Percentiles rank a stretch among this genome's conserved stretches.
These are phyloP conservation scores for Lagorchestes hirsutus DNA, from an alignment of 2,797 vertebrate species.

Conservation along the genomic window DNA sequence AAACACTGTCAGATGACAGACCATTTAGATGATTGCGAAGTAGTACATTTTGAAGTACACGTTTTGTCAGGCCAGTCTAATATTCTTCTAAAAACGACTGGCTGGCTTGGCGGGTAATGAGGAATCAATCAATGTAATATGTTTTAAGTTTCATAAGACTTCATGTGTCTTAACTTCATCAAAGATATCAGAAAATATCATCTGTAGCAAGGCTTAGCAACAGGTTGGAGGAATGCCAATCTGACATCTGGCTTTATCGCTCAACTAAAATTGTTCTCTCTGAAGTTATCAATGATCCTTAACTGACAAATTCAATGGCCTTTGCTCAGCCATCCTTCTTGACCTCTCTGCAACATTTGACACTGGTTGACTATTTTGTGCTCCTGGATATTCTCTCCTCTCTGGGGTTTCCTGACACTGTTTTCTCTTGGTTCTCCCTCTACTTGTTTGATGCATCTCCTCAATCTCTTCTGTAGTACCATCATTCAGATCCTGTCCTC, in stretches of 20 bases:
- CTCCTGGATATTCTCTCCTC: background rate
- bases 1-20: conserved; percentile 22
- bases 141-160: background rate
- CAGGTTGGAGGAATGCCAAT: background rate
- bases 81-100: conserved; percentile 41
- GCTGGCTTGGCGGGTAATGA: conserved; percentile 5
- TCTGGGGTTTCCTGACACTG: background rate
- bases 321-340: background rate
- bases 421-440: background rate
- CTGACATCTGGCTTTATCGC: background rate
- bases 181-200: background rate
- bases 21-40: background rate
- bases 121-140: background rate
- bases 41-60: conserved; percentile 11
- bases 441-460: background rate
- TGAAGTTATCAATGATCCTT: background rate
- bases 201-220: background rate
- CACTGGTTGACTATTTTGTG: background rate
- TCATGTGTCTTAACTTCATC: background rate
- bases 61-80: background rate
- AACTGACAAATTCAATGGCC: background rate
- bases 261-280: background rate
- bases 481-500: background rate
- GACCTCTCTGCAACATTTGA: background rate
- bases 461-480: background rate